phyloP scores from a whole-genome alignment of 2,113 vertebrate genomes.

The Sialia sialis region DNA sequence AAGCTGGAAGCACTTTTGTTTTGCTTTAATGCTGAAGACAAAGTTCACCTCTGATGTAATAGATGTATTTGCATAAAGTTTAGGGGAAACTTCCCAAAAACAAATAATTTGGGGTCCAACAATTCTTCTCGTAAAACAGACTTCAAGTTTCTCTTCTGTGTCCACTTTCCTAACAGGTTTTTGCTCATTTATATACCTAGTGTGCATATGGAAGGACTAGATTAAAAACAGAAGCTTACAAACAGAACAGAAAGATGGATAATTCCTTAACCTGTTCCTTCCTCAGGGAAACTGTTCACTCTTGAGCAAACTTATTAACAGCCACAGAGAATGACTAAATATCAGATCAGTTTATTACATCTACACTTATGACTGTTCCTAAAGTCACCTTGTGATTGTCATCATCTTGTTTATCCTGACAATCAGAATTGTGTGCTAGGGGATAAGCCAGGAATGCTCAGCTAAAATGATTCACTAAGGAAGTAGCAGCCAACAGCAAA shows the following conservation, averaged over 20 bases:
- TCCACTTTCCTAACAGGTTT: neutral
- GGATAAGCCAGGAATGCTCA: neutral
- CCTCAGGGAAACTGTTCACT: neutral
- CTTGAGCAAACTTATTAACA: neutral
- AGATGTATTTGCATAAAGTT: neutral
- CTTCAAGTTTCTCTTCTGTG: neutral
- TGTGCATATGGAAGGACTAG: neutral
- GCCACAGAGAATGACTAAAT: neutral
- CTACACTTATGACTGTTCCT: neutral
- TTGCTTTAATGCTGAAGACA: neutral
- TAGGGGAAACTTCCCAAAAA: neutral
- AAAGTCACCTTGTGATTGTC: neutral
- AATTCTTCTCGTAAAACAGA: neutral
- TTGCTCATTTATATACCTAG: neutral
- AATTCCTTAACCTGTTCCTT: neutral
- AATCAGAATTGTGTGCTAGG: neutral
- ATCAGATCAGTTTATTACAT: neutral
- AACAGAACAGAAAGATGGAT: neutral
- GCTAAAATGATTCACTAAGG: neutral
- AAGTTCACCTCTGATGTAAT: neutral
- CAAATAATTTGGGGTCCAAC: neutral
- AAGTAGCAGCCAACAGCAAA: neutral
- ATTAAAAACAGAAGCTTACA: neutral
- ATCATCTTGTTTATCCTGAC: neutral
- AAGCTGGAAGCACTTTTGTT: neutral